Base-by-base conservation (phyloP, 2,888 invertebrate genomes). In the Xestobium rufovillosum region DNA sequence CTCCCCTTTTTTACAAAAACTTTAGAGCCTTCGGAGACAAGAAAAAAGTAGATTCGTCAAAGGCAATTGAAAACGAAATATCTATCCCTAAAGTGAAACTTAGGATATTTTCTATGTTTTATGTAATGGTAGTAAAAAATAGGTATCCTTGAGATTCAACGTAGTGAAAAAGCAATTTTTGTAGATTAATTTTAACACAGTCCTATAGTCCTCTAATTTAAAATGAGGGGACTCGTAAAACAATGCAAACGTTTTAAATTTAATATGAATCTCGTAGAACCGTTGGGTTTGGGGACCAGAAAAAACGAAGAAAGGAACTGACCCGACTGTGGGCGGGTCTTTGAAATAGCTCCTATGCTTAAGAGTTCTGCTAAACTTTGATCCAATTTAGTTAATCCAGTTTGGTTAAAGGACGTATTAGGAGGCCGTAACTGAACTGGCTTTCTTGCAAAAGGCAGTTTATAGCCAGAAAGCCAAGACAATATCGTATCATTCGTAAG, bases 141-240 rank as follows among this genome's bases (percentile, higher is more conserved):
- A 50, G 8, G 46, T 13, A 28, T 49, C 41, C 26, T 48, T 47
- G 10, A 47, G 25, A 36, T 45, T 44, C 3, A 48, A 4, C 6
- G 39, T 44, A 3, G 37, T 17, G 16, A 41, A 31, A 32, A 26
- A 50, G 26, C 33, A 29, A 14, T 43, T 19, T 32, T 17, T 15
- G 2, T 32, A 35, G 11, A 54, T 40, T 14, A 55, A 26, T 26
- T 44, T 39, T 2, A 34, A 26, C 1, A 43, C 49, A 1, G 52
- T 50, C 30, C 46, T 33, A 28, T 39, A 40, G 41, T 52, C 48
- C 34, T 53, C 51, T 26, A 52, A 37, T 42, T 55, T 53, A 33
- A 55, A 54, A 39, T 55, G 49, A 10, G 26, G 4, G 45, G 31
- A 10, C 19, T 19, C 19, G 51, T 16, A 39, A 41, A 54, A 27